Base-by-base conservation (phyloP, 2,888 invertebrate genomes). In the Andrena praecox region DNA sequence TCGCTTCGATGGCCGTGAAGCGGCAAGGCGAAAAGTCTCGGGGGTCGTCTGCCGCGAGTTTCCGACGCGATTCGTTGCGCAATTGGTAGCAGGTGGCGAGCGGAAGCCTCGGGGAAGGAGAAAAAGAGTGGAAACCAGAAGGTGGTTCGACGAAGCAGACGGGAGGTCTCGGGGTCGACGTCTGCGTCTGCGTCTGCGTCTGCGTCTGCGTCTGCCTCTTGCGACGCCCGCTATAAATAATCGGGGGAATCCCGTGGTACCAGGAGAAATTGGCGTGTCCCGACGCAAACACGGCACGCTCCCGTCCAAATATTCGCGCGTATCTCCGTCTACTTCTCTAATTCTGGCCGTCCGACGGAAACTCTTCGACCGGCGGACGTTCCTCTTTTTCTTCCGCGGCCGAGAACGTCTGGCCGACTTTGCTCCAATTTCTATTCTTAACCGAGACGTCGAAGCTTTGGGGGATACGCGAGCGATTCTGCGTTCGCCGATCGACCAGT, bases 171-270 rank as follows among this genome's bases (percentile, higher is more conserved):
- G 62, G 42, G 10, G 67, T 52, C 68, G 33, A 31, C 74, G 67
- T 29, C 52, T 24, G 31, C 56, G 72, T 52, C 20, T 52, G 52
- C 69, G 68, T 52, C 76, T 59, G 68, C 74, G 73, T 35, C 70
- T 80, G 78, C 84, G 90, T 87, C 89, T 87, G 85, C 27, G 27
- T n/a, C n/a, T n/a, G n/a, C n/a, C n/a, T n/a, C n/a, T n/a, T n/a
- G 85, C 85, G 75, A 84, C 80, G 77, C 74, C 66, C 75, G 86
- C 92, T 91, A 92, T 92, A 92, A 92, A 91, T 91, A 91, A 90
- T 89, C 88, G 89, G 88, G 91, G 92, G 90, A 92, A 91, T 91
- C 91, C 91, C 88, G 74, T 33, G 80, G 69, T 75, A 62, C 72
- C 77, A 84, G 83, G 81, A 87, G 86, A 87, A 85, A 86, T 80